phyloP scores from a whole-genome alignment of 2,797 vertebrate species.

The Prunella strophiata region DNA sequence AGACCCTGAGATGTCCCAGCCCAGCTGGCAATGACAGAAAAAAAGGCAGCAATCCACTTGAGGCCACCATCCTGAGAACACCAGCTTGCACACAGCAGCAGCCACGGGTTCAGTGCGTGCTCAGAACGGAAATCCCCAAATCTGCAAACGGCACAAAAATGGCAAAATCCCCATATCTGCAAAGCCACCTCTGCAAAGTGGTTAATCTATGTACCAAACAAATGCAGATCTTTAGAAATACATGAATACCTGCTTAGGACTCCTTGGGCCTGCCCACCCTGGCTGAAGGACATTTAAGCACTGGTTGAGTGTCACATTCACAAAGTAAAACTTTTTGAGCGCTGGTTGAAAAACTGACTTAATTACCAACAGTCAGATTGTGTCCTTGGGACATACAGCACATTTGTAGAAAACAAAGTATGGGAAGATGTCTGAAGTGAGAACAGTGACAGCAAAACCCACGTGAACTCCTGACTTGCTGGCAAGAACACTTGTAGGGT shows the following conservation, averaged over 20 bases:
- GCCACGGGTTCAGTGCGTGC: rapidly evolving
- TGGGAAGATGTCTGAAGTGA: background rate
- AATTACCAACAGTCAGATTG: background rate
- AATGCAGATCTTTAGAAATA: background rate
- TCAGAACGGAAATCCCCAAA: conserved; percentile 8
- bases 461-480: background rate
- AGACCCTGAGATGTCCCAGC: background rate
- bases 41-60: background rate
- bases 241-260: background rate
- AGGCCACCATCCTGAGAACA: background rate
- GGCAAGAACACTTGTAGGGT: background rate
- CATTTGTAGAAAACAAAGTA: background rate
- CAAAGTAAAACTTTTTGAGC: background rate
- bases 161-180: background rate
- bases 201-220: background rate
- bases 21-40: background rate
- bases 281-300: background rate
- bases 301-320: background rate
- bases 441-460: background rate
- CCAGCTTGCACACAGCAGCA: background rate
- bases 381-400: background rate
- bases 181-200: background rate
- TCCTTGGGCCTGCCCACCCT: background rate
- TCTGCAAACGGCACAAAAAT: background rate
- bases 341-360: background rate